phyloP scores from a whole-genome alignment of 2,888 invertebrate genomes.

The Hyposoter didymator region DNA sequence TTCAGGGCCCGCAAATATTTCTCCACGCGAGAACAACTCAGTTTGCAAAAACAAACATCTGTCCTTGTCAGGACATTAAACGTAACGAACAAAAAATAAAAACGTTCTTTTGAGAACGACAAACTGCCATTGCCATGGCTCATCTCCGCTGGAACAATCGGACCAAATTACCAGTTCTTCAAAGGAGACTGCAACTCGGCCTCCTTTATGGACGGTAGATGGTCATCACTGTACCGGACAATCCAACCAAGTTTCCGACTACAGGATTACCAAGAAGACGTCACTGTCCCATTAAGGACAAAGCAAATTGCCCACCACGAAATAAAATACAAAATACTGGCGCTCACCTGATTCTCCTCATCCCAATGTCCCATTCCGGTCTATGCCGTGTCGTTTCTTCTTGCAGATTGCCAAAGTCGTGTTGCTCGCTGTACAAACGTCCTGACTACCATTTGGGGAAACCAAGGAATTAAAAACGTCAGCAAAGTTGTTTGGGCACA shows the following conservation, averaged over 20 bases:
- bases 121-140: neutral
- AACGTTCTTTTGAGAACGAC: slow-evolving; percentile 62
- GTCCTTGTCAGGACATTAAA: slow-evolving; percentile 70
- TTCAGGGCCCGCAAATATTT: slow-evolving; percentile 80
- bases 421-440: neutral
- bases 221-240: neutral
- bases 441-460: neutral
- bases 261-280: neutral
- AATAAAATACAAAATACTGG: slow-evolving; percentile 15
- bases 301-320: slow-evolving; percentile 40
- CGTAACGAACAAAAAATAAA: slow-evolving; percentile 19
- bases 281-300: slow-evolving; percentile 60
- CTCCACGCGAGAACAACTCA: slow-evolving; percentile 69
- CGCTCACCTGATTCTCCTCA: neutral
- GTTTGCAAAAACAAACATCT: slow-evolving; percentile 61
- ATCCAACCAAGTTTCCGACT: neutral
- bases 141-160: neutral
- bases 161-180: neutral
- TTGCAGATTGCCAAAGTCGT: neutral
- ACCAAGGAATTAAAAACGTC: neutral
- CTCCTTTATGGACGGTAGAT: neutral
- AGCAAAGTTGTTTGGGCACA: neutral
- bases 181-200: neutral
- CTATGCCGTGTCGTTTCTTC: neutral
- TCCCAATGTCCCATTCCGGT: neutral